Evolutionary conservation across 2,797 vertebrate species (phyloP).

Genomic region (Rhodeus uyekii): DNA sequence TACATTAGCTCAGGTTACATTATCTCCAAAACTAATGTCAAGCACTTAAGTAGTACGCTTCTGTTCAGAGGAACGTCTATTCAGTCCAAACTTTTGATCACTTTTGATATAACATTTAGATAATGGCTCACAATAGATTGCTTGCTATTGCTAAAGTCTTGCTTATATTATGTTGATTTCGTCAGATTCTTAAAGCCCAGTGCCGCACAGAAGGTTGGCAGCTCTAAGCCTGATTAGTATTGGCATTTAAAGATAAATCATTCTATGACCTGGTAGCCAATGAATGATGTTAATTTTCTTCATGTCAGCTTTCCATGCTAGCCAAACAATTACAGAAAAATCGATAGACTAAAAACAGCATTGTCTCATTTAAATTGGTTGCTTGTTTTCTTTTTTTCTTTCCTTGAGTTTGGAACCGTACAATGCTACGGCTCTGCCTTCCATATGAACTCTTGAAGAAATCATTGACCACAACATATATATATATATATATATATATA

Average conservation of each 20-base stretch:
- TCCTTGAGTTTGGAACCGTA: neutral
- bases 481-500: neutral
- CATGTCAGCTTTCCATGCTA: slow-evolving; percentile 42
- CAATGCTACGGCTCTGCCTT: neutral
- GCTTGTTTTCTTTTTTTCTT: neutral
- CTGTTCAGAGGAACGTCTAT: neutral
- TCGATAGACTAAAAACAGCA: slow-evolving; percentile 28
- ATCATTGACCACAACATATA: neutral
- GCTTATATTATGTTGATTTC: neutral
- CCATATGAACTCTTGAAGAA: neutral
- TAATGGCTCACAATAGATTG: neutral
- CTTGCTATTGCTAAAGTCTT: neutral
- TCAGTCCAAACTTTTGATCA: neutral
- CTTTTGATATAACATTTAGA: neutral
- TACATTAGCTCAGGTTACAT: neutral
- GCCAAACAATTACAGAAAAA: slow-evolving; percentile 45
- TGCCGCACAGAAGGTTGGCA: neutral
- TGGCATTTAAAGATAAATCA: slow-evolving; percentile 57
- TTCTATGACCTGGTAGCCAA: slow-evolving; percentile 30
- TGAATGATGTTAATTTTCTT: slow-evolving; percentile 40
- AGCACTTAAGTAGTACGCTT: neutral
- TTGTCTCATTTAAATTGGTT: slow-evolving; percentile 2
- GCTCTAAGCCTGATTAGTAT: slow-evolving; percentile 55
- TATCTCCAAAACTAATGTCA: neutral
- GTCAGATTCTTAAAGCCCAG: neutral